These are phyloP conservation scores for Eudemis profundana DNA, from an alignment of 2,888 invertebrate species.

Conservation along the genomic window DNA sequence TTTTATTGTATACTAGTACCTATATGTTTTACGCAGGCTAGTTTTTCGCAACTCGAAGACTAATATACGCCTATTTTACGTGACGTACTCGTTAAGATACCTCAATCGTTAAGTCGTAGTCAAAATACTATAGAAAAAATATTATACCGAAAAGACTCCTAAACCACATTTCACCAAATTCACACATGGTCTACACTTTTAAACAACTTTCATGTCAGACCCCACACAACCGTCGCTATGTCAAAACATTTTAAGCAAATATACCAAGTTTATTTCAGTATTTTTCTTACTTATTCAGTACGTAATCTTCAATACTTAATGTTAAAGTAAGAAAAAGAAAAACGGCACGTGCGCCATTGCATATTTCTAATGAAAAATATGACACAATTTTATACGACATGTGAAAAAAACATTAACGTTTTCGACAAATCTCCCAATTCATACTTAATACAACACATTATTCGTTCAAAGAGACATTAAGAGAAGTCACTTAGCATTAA, in stretches of 20 bases:
- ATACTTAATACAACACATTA: slow-evolving; percentile 8
- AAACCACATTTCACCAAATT: background rate
- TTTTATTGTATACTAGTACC: no score
- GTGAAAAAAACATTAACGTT: background rate
- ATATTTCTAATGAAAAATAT: slow-evolving; percentile 9
- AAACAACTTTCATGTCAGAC: background rate
- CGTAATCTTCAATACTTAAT: slow-evolving; percentile 5
- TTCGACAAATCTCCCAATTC: no score
- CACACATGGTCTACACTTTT: background rate
- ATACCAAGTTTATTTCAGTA: background rate
- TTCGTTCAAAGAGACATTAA: slow-evolving; percentile 7
- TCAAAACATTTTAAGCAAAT: background rate
- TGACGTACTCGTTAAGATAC: no score
- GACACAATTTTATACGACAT: slow-evolving; percentile 2
- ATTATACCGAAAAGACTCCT: background rate
- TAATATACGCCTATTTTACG: no score
- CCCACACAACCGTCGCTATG: background rate
- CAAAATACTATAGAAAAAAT: no score
- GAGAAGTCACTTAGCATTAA: slow-evolving; percentile 38
- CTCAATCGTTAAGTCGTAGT: no score
- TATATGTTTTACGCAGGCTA: no score
- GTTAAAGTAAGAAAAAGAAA: background rate
- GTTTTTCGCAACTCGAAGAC: no score
- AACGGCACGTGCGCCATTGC: slow-evolving; percentile 1
- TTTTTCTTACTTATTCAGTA: background rate